Conservation (phyloP, 2,113 vertebrate genomes). For the Antechinus flavipes region DNA sequence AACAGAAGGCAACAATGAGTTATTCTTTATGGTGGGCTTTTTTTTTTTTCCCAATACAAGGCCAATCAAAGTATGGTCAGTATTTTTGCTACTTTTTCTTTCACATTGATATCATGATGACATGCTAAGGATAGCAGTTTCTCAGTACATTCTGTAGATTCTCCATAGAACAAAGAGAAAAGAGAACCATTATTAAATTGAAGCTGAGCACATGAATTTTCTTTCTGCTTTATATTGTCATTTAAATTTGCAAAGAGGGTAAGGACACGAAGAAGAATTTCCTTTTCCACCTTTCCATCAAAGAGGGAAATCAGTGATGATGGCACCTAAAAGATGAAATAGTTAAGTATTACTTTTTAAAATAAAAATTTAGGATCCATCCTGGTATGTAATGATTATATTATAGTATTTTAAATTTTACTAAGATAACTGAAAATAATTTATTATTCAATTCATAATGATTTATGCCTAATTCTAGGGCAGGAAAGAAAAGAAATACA, state of each 20-base stretch:
- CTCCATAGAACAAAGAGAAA: constrained; percentile 88
- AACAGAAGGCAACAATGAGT: not conserved
- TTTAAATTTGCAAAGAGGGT: constrained; percentile 90
- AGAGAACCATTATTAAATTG: constrained; percentile 86
- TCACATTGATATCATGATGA: constrained; percentile 90
- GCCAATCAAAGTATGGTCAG: constrained; percentile 73
- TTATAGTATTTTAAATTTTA: not conserved
- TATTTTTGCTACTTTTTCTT: constrained; percentile 90
- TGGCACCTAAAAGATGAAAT: constrained; percentile 84
- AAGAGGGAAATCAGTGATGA: constrained; percentile 90
- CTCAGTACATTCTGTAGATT: constrained; percentile 86
- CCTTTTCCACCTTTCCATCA: constrained; percentile 84
- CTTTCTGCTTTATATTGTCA: constrained; percentile 70
- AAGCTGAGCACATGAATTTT: constrained; percentile 68
- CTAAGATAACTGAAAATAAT: not conserved
- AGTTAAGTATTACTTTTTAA: constrained; percentile 10
- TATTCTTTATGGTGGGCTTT: not conserved
- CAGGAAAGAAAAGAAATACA: not conserved
- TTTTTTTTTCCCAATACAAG: not conserved
- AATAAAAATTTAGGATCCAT: not conserved
- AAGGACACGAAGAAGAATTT: constrained; percentile 91
- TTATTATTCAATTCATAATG: not conserved
- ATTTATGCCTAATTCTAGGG: not conserved
- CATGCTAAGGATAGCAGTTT: constrained; percentile 88
- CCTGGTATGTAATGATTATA: not conserved